These are phyloP conservation scores for Clunio marinus DNA, from an alignment of 2,888 invertebrate species.

Conservation along the genomic window DNA sequence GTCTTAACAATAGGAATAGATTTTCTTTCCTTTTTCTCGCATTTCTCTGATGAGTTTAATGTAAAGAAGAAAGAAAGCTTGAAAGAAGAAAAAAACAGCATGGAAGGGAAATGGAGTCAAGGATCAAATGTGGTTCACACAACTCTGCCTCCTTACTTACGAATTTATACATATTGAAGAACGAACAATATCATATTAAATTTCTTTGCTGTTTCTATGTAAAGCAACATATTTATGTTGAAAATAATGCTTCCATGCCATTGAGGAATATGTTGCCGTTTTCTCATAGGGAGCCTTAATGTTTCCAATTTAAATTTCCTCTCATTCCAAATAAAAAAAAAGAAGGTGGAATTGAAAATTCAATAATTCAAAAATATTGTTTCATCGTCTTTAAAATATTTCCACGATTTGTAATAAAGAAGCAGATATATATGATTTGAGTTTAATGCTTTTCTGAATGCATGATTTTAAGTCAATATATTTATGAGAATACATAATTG, in stretches of 20 bases:
- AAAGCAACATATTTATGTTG: background rate
- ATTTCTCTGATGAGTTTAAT: background rate
- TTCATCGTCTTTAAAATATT: background rate
- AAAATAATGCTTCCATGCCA: slow-evolving; percentile 15
- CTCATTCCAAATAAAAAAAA: background rate
- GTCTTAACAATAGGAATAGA: slow-evolving; percentile 4
- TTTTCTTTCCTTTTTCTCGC: background rate
- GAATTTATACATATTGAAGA: background rate
- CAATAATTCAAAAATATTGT: slow-evolving; percentile 4
- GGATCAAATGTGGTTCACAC: slow-evolving; percentile 7
- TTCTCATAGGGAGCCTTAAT: background rate
- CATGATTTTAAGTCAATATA: too few species aligned
- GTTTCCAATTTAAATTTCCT: slow-evolving; percentile 15
- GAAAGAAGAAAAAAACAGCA: too few species aligned
- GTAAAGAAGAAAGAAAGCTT: too few species aligned
- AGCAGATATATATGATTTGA: too few species aligned
- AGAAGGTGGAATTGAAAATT: background rate
- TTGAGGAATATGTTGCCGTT: slow-evolving; percentile 17
- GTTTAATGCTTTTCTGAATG: too few species aligned
- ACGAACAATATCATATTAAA: slow-evolving; percentile 16
- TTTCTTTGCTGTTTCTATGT: slow-evolving; percentile 4
- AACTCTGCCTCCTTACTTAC: background rate
- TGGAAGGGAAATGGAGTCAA: background rate
- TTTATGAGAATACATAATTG: too few species aligned
- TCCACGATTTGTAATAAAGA: too few species aligned